Percentiles rank a stretch among this genome's conserved stretches.
phyloP scores from a whole-genome alignment of 2,888 invertebrate species.

The Cremastobaeus sp. region DNA sequence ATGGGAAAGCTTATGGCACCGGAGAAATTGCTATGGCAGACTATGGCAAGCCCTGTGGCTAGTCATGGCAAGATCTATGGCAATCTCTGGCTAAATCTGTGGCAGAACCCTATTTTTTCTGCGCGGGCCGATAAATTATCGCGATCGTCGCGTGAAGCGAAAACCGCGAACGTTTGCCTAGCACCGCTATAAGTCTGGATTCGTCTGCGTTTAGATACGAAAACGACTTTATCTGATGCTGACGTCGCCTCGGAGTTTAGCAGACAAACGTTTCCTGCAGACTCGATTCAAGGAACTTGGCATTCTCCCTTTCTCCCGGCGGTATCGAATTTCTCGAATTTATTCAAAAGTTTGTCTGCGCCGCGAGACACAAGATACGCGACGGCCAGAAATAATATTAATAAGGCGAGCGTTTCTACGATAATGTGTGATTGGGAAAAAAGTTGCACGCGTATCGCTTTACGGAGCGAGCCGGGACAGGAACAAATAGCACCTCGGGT shows the following conservation, averaged over 20 bases:
- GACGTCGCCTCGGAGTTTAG: constrained; percentile 56
- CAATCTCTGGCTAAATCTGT: too few relatives aligned
- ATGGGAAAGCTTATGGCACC: too few relatives aligned
- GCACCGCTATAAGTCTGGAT: constrained; percentile 33
- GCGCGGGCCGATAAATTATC: constrained; percentile 41
- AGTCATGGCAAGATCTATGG: too few relatives aligned
- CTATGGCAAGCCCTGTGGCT: too few relatives aligned
- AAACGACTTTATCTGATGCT: constrained; percentile 62
- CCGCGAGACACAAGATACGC: constrained; percentile 40
- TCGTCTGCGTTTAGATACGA: constrained; percentile 39
- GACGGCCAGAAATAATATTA: constrained; percentile 33
- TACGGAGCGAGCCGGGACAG: background rate
- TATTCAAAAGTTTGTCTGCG: constrained; percentile 57
- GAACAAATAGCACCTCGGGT: background rate
- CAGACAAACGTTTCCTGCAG: constrained; percentile 58
- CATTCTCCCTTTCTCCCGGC: constrained; percentile 24
- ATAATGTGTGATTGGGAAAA: constrained; percentile 49
- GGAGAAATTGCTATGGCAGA: too few relatives aligned
- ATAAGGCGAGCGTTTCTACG: constrained; percentile 34
- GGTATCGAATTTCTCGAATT: constrained; percentile 64
- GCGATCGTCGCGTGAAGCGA: constrained; percentile 42
- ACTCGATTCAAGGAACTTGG: constrained; percentile 42
- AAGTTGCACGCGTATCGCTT: constrained; percentile 18
- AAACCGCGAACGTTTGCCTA: constrained; percentile 38
- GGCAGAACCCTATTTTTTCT: too few relatives aligned